phyloP scores from a whole-genome alignment of 2,113 vertebrate genomes.

The Sminthopsis crassicaudata region DNA sequence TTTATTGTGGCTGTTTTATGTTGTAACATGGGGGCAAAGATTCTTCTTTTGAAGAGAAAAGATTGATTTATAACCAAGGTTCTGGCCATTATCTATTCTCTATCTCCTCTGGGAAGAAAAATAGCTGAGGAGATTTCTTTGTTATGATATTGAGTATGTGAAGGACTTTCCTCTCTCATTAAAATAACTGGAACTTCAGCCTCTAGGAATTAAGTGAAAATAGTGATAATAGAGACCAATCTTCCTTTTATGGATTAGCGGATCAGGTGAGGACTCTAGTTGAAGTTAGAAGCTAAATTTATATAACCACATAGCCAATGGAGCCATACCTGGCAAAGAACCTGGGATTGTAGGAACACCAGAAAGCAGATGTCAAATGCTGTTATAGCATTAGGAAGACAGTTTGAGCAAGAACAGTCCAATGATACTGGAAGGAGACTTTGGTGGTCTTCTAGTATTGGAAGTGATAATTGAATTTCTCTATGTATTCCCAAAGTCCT shows the following conservation, averaged over 20 bases:
- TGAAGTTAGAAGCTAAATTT: not conserved
- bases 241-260: not conserved
- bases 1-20: not conserved
- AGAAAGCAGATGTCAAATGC: not conserved
- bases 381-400: not conserved
- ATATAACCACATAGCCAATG: not conserved
- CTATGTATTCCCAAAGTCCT: not conserved
- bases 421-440: not conserved
- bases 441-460: not conserved
- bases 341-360: not conserved
- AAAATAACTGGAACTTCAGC: not conserved
- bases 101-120: not conserved
- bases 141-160: not conserved
- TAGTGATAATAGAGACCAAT: not conserved
- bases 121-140: not conserved
- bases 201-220: not conserved
- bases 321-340: not conserved
- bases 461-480: not conserved
- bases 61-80: not conserved
- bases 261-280: not conserved
- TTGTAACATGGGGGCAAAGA: not conserved
- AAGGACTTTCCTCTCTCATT: not conserved
- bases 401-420: not conserved
- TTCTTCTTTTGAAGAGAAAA: not conserved
- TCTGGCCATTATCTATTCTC: not conserved